phyloP scores from a whole-genome alignment of 2,888 invertebrate genomes.

The Crematogaster levior region DNA sequence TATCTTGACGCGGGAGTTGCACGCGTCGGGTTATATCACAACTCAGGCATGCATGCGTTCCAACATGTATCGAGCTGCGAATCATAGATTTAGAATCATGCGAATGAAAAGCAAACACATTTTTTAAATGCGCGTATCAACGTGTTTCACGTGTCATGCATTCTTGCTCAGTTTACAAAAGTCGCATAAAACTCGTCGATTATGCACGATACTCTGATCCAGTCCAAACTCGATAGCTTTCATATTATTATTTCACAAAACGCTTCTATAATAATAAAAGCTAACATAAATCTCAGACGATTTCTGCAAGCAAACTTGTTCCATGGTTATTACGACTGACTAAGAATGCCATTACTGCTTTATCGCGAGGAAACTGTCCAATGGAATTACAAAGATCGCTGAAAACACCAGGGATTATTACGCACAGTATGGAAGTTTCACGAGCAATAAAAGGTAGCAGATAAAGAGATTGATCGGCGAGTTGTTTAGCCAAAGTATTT shows the following conservation, averaged over 20 bases:
- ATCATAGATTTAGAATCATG: constrained; percentile 48
- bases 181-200: not conserved
- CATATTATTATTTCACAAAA: constrained; percentile 6
- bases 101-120: constrained; percentile 39
- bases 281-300: not conserved
- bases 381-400: constrained; percentile 21
- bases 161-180: not conserved
- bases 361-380: constrained; percentile 40
- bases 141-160: not conserved
- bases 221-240: not conserved
- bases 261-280: not conserved
- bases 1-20: constrained; percentile 78
- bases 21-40: constrained; percentile 73
- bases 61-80: constrained; percentile 60
- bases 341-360: constrained; percentile 15
- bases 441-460: constrained; percentile 41
- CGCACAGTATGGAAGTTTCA: constrained; percentile 20
- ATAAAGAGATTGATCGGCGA: constrained; percentile 6
- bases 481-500: not conserved
- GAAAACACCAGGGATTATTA: constrained; percentile 3
- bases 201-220: not conserved
- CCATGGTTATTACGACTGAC: not conserved
- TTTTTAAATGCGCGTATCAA: constrained; percentile 16
- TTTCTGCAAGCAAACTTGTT: not conserved
- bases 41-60: constrained; percentile 54